phyloP scores from a whole-genome alignment of 2,797 vertebrate species.

The Argentina silus region DNA sequence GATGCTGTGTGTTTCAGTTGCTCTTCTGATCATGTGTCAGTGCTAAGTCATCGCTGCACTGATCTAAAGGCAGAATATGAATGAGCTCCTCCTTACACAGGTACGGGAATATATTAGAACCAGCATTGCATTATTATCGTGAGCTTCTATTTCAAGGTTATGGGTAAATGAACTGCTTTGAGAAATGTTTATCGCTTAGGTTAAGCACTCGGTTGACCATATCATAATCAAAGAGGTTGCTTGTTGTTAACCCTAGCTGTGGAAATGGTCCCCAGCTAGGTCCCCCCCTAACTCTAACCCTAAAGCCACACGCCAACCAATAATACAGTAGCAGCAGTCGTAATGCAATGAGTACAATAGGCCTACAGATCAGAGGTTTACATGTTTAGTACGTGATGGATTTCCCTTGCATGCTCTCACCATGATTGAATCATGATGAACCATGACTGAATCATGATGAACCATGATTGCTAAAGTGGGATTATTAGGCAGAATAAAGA shows the following conservation, averaged over 20 bases:
- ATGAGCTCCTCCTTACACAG: not conserved
- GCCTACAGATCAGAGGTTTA: conserved; percentile 6
- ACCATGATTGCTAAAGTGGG: conserved; percentile 46
- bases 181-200: not conserved
- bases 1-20: not conserved
- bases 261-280: too few species aligned
- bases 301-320: not conserved
- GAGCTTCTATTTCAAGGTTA: not conserved
- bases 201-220: not conserved
- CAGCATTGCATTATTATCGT: not conserved
- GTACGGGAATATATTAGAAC: not conserved
- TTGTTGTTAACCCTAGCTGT: too few species aligned
- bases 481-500: conserved; percentile 43
- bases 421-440: conserved; percentile 8
- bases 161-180: conserved; percentile 4
- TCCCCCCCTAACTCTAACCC: too few species aligned
- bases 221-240: not conserved
- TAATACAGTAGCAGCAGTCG: not conserved
- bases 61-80: not conserved
- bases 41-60: not conserved
- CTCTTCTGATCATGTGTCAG: not conserved
- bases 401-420: conserved; percentile 32
- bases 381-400: conserved; percentile 21
- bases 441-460: conserved; percentile 25
- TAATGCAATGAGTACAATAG: not conserved